Percentiles rank a stretch among this genome's conserved stretches.
Evolutionary conservation across 2,797 vertebrate genomes (phyloP).

Genomic region (Pangasius larnaudii): DNA sequence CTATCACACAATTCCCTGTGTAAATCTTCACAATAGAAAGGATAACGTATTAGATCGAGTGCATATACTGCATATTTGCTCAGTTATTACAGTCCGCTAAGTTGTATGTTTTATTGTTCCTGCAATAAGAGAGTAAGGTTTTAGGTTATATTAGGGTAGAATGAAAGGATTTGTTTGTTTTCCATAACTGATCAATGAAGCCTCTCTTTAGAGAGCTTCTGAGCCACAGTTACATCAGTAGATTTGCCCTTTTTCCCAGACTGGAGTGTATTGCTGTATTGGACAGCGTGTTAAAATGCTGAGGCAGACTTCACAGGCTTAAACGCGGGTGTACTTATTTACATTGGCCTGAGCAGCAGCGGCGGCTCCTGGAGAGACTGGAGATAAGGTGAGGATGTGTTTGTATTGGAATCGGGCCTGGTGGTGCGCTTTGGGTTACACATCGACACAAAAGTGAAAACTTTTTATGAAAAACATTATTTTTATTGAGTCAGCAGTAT

Average conservation of each 20-base stretch:
- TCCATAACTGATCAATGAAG: neutral
- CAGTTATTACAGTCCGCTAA: neutral
- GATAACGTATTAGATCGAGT: neutral
- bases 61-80: neutral
- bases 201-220: neutral
- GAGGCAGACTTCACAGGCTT: slow-evolving; percentile 46
- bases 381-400: slow-evolving; percentile 60
- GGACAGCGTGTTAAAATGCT: slow-evolving; percentile 18
- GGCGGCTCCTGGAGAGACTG: slow-evolving; percentile 51
- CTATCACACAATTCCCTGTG: too few species aligned
- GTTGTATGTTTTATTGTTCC: neutral
- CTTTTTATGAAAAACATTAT: neutral
- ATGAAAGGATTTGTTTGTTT: neutral
- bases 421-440: slow-evolving; percentile 52
- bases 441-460: neutral
- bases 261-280: neutral
- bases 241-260: slow-evolving; percentile 28
- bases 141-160: neutral
- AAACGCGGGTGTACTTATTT: slow-evolving; percentile 62
- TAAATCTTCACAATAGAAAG: neutral
- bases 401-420: slow-evolving; percentile 70
- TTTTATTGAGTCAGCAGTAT: slow-evolving; percentile 8
- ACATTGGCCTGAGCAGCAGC: slow-evolving; percentile 56
- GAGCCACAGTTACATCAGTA: neutral
- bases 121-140: neutral